Percentiles rank a stretch among this genome's conserved stretches.
Conservation (phyloP, 2,797 vertebrate genomes). For the Botia kubotai region DNA sequence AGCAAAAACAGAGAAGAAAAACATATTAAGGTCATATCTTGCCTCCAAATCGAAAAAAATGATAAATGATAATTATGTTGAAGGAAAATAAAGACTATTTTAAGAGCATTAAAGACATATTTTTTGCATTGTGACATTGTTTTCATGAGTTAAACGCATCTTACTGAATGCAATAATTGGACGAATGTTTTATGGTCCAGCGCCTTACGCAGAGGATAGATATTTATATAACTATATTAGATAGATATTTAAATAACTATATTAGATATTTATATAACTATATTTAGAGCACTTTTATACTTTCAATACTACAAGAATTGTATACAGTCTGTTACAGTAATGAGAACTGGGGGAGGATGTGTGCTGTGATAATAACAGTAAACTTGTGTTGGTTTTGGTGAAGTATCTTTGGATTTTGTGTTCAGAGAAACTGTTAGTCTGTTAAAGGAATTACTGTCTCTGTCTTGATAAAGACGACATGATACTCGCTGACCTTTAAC, state of each 20-base stretch:
- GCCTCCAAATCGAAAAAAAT: background rate
- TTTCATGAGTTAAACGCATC: too few species aligned
- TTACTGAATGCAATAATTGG: too few species aligned
- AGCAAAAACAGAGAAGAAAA: slow-evolving; percentile 18
- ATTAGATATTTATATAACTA: too few species aligned
- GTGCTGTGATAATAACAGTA: too few species aligned
- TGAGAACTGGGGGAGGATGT: too few species aligned
- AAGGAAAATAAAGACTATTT: background rate
- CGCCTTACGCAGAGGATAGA: too few species aligned
- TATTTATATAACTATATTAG: too few species aligned
- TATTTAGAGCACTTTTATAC: too few species aligned
- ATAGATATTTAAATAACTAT: too few species aligned
- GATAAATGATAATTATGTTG: background rate
- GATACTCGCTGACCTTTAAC: slow-evolving; percentile 34
- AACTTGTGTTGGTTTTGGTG: background rate
- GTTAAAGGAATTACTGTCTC: background rate
- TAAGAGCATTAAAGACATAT: background rate
- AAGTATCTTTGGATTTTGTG: background rate
- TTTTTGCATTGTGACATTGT: background rate
- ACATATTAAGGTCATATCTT: background rate
- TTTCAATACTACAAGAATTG: too few species aligned
- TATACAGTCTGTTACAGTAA: too few species aligned
- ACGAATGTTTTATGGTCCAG: too few species aligned
- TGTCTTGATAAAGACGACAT: slow-evolving; percentile 26
- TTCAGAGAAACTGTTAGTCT: background rate